phyloP scores from a whole-genome alignment of 2,888 invertebrate genomes.

The Eupithecia pulchellata region DNA sequence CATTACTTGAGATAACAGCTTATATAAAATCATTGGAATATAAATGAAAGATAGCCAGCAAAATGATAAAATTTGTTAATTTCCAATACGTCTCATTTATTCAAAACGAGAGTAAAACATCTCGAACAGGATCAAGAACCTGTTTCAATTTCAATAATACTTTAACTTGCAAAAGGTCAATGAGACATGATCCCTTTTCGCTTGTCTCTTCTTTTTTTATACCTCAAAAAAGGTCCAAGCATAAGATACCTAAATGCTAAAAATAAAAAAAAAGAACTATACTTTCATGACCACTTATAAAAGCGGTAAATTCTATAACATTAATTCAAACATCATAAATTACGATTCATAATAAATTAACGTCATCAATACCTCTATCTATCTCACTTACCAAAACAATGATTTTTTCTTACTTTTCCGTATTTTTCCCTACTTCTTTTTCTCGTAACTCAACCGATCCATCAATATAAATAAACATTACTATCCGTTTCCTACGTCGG shows the following conservation, averaged over 20 bases:
- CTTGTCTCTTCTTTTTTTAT: not conserved
- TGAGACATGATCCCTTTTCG: slow-evolving; percentile 1
- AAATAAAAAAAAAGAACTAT: not conserved
- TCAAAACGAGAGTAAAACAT: slow-evolving; percentile 4
- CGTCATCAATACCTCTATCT: too few relatives aligned
- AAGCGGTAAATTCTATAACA: not conserved
- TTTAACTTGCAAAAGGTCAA: not conserved
- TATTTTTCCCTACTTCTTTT: not conserved
- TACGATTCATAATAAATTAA: too few relatives aligned
- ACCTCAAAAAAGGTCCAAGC: not conserved
- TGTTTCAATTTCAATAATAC: slow-evolving; percentile 7
- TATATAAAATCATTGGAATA: not conserved
- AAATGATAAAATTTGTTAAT: not conserved
- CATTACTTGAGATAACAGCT: not conserved
- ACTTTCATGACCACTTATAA: not conserved
- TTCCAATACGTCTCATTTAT: not conserved
- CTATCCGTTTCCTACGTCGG: not conserved
- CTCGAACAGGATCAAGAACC: slow-evolving; percentile 3
- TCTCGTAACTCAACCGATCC: not conserved
- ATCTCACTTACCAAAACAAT: too few relatives aligned
- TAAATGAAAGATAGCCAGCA: not conserved
- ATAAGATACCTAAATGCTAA: not conserved
- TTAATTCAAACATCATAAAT: too few relatives aligned
- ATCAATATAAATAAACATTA: not conserved
- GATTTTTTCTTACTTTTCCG: not conserved